A percentile compares a stretch with the other conserved stretches of the same genome.
Evolutionary conservation across 2,888 invertebrate genomes (phyloP).

Genomic region (Alloscopus bannaensis): DNA sequence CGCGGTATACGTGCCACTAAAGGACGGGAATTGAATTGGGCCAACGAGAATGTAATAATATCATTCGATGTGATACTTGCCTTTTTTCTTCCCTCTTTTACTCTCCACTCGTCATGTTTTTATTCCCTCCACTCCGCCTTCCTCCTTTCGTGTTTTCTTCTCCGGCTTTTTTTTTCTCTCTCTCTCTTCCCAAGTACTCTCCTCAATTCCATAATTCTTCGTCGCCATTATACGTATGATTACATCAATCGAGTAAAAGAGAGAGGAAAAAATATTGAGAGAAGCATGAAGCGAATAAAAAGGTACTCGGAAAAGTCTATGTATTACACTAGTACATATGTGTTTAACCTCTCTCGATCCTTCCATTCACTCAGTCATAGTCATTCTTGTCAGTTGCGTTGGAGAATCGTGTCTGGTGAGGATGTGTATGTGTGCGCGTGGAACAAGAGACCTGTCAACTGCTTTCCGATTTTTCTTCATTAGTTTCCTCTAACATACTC

Average conservation of each 20-base stretch:
- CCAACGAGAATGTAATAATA: slow-evolving; percentile 65
- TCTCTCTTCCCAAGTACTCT: slow-evolving; percentile 21
- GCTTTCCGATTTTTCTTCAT: slow-evolving; percentile 55
- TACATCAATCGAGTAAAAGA: slow-evolving; percentile 42
- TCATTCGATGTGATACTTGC: slow-evolving; percentile 61
- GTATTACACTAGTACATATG: too few relatives aligned
- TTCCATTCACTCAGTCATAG: slow-evolving; percentile 27
- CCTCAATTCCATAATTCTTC: slow-evolving; percentile 51
- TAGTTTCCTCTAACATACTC: slow-evolving; percentile 35
- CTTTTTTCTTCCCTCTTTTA: slow-evolving; percentile 62
- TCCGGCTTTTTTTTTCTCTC: neutral
- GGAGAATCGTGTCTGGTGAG: too few relatives aligned
- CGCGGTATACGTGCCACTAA: neutral
- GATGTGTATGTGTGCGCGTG: too few relatives aligned
- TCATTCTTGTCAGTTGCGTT: slow-evolving; percentile 29
- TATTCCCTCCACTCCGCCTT: slow-evolving; percentile 48
- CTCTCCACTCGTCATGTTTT: slow-evolving; percentile 59
- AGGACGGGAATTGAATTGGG: slow-evolving; percentile 48
- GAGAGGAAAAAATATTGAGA: slow-evolving; percentile 34
- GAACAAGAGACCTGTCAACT: slow-evolving; percentile 36
- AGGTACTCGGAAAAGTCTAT: slow-evolving; percentile 21
- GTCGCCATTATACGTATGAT: slow-evolving; percentile 52
- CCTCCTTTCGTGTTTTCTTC: slow-evolving; percentile 30
- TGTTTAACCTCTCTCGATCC: slow-evolving; percentile 2
- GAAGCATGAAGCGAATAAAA: slow-evolving; percentile 38